Evolutionary conservation across 1,140 invertebrate genomes (phyloP).

Genomic region (Dendrolimus punctatus): DNA sequence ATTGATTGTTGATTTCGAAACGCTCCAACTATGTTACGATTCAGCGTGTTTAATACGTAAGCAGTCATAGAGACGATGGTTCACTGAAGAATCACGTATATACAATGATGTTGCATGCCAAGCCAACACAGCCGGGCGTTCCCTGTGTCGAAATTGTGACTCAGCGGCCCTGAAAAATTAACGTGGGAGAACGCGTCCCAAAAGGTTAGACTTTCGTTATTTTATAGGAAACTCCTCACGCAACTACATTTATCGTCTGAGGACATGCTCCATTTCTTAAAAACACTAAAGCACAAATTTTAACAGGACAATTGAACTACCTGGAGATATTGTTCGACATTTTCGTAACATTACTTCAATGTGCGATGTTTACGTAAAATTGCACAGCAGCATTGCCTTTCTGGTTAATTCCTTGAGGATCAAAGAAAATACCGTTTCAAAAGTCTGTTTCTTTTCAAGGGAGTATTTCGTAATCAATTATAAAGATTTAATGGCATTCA

Average conservation of each 20-base stretch:
- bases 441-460: conserved; percentile 44
- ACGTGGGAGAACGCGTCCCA: conserved; percentile 27
- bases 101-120: conserved; percentile 26
- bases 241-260: conserved; percentile 8
- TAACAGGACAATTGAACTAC: too few species aligned
- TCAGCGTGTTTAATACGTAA: too few species aligned
- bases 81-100: too few species aligned
- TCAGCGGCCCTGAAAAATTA: conserved; percentile 50
- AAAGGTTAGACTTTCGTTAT: conserved; percentile 25
- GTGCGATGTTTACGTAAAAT: conserved; percentile 22
- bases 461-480: conserved; percentile 49
- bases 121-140: conserved; percentile 41
- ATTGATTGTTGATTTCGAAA: too few species aligned
- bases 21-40: too few species aligned
- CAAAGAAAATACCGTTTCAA: conserved; percentile 32
- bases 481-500: conserved; percentile 37
- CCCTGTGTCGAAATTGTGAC: conserved; percentile 40
- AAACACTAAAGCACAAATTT: background rate
- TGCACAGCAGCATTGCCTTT: conserved; percentile 11
- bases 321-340: conserved; percentile 2
- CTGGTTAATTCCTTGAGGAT: conserved; percentile 26
- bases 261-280: background rate
- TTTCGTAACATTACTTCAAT: conserved; percentile 19
- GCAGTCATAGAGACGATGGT: too few species aligned
- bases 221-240: conserved; percentile 7